These are phyloP conservation scores for Salpingus planirostris DNA, from an alignment of 2,888 invertebrate genomes.

Conservation along the genomic window DNA sequence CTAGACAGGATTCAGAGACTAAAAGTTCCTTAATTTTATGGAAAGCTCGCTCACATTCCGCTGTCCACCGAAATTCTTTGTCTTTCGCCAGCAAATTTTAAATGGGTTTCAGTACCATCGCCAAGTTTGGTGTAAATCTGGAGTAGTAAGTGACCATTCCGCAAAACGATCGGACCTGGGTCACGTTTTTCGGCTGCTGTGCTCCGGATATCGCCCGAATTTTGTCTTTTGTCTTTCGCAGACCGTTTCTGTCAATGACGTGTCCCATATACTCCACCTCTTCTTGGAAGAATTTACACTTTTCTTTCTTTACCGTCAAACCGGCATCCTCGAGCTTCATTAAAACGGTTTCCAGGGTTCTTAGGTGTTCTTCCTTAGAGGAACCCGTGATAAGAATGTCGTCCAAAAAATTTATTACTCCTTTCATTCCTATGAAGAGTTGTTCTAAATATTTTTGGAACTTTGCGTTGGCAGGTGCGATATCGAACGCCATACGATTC, in stretches of 20 bases:
- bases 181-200: conserved; percentile 15
- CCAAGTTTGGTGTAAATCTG: conserved; percentile 25
- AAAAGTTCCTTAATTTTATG: conserved; percentile 6
- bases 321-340: conserved; percentile 14
- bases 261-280: conserved; percentile 23
- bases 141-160: conserved; percentile 30
- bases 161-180: conserved; percentile 21
- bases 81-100: conserved; percentile 9
- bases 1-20: conserved; percentile 3
- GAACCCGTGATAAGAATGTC: conserved; percentile 18
- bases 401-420: conserved; percentile 18
- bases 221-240: conserved; percentile 19
- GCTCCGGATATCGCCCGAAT: conserved; percentile 19
- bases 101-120: conserved; percentile 11
- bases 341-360: conserved; percentile 14
- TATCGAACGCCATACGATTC: conserved; percentile 11
- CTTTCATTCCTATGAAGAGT: conserved; percentile 22
- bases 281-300: too few species aligned
- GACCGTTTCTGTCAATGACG: conserved; percentile 17
- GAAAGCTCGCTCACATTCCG: conserved; percentile 8
- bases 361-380: conserved; percentile 3
- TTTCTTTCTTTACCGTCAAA: conserved; percentile 10
- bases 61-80: conserved; percentile 8
- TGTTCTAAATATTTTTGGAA: conserved; percentile 25
- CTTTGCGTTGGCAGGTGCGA: conserved; percentile 22